Evolutionary conservation across 2,797 vertebrate species (phyloP), one percentile per base, ranked within the genome.

Genomic region (Enteromius unitaeniatus): DNA sequence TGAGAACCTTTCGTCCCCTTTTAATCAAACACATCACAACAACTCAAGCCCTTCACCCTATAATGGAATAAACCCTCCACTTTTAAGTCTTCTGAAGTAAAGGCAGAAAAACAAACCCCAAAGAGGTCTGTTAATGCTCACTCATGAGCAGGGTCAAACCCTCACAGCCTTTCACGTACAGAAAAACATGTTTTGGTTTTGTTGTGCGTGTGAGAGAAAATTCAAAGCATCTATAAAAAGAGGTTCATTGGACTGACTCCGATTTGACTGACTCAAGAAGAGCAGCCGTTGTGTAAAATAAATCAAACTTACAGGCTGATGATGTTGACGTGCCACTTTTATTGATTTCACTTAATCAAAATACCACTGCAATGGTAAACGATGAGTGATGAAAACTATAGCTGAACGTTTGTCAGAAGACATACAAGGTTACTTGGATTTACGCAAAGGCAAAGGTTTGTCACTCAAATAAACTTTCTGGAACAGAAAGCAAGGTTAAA

Each of bases 11-110:
- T 65, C 45, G 5, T 14, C 45, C 31, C 74, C 37, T 67, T 78
- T 78, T 60, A 83, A 83, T 83, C 37, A 83, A 78, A 78, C 74
- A 45, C 45, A 69, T 83, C 49, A 47, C 49, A 78, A 70, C 64
- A 83, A 47, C 31, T 67, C 21, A 60, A 34, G 14, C 9, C 53
- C 49, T 78, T n/a, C 7, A 47, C 26, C 7, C 31, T 62, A 67
- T 49, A 49, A 83, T 45, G 13, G 8, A 67, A 58, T 67, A 75
- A 76, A 77, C 62, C 60, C 62, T 42, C 8, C 21, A 23, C 67
- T 72, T 37, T 72, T 45, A 70, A 81, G 3, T 37, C 21, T 74
- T 74, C 70, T 19, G 26, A 83, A 77, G 73, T 68, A 83, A 77
- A 51, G 34, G 17, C 64, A 83, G 26, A 40, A 69, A 70, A 83